These are phyloP conservation scores for Felis catus DNA, from an alignment of 2,113 vertebrate genomes.

Conservation along the genomic window F.catus_Fca126_mat1.0 CM031418.1:60185001-60185500, in stretches of 20 bases:
- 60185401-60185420: neutral
- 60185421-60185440: constrained; percentile 95
- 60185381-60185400: neutral
- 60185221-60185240: neutral
- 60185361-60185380: neutral
- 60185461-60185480: constrained; percentile 97
- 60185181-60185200: neutral
- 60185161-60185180: constrained; percentile 32
- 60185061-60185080: neutral
- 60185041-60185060: neutral
- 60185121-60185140: constrained; percentile 38
- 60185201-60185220: constrained; percentile 10
- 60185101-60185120: neutral
- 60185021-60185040: neutral
- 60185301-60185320: constrained; percentile 23
- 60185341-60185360: neutral
- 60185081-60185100: constrained; percentile 14
- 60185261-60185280: neutral
- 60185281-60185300: neutral
- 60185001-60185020: neutral
- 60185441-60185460: constrained; percentile 96
- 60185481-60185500: constrained; percentile 97
- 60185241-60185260: neutral
- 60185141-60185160: neutral
- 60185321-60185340: constrained; percentile 24